phyloP scores from a whole-genome alignment of 2,888 invertebrate species.

The Phorcus lineatus region DNA sequence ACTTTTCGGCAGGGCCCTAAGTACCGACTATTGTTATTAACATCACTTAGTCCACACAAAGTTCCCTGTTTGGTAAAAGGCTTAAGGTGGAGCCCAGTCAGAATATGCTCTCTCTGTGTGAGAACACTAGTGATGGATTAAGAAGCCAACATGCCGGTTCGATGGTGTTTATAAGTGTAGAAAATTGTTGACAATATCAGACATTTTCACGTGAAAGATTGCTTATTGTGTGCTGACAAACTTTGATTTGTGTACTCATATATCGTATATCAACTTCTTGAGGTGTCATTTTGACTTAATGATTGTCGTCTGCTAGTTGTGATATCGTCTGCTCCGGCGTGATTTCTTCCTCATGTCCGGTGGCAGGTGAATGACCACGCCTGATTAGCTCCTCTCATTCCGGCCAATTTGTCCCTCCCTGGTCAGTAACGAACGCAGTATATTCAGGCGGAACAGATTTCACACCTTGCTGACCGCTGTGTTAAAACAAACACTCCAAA shows the following conservation, averaged over 20 bases:
- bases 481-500: not conserved
- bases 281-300: slow-evolving; percentile 9
- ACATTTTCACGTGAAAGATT: not conserved
- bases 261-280: slow-evolving; percentile 8
- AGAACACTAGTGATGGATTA: too few relatives aligned
- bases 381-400: not conserved
- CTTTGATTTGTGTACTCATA: not conserved
- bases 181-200: not conserved
- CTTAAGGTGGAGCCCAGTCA: too few relatives aligned
- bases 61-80: too few relatives aligned
- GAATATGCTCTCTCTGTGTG: too few relatives aligned
- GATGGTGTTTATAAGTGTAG: not conserved
- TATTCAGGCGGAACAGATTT: slow-evolving; percentile 3
- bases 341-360: not conserved
- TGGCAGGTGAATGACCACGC: slow-evolving; percentile 10
- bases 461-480: not conserved
- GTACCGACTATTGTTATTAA: too few relatives aligned
- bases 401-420: slow-evolving; percentile 15
- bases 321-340: not conserved
- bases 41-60: too few relatives aligned
- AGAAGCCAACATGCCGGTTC: too few relatives aligned
- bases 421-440: not conserved
- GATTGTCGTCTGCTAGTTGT: not conserved
- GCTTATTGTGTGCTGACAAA: not conserved
- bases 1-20: too few relatives aligned